Base-by-base conservation (phyloP, 2,888 invertebrate species). In the Incurvaria masculella region DNA sequence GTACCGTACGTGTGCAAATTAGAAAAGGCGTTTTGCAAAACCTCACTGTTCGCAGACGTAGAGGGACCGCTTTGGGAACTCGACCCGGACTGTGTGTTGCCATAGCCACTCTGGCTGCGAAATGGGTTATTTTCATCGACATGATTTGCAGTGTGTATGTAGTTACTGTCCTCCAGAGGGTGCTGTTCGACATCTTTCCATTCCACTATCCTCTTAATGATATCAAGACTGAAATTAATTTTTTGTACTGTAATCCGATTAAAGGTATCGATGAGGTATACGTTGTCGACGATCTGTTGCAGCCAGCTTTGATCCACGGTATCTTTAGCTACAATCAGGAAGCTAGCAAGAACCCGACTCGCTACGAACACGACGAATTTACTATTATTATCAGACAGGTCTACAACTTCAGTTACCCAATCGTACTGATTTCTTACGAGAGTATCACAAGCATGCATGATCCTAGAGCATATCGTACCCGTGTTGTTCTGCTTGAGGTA, bases 101-200 rank as follows among this genome's bases (percentile, higher is more conserved):
- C 61, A 49, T 69, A 70, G n/a, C 68, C 72, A 27, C 69, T 58
- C 51, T 58, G 68, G 64, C 67, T 70, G 53, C 75, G 61, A 55
- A 73, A 76, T 0, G 74, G 78, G 54, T 76, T 76, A 47, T 75
- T 75, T 51, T 72, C 75, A 52, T 71, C 73, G n/a, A 74, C 67
- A 46, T 58, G 64, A n/a, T 62, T 71, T 19, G 61, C 63, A 57
- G 72, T 64, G 55, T 72, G 72, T 42, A 68, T 64, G 53, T 72
- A 71, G 55, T 68, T 79, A 52, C 80, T 81, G 51, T 91, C 91
- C 61, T 92, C 91, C 38, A 91, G 64, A 1, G 91, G 89, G 74
- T 92, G 92, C 57, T 85, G 82, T 62, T 88, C 86, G 21, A 87
- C 73, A 68, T 94, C 92, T 61, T 91, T 93, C 88, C 92, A 93